A percentile compares a stretch with the other conserved stretches of the same genome.
These are phyloP conservation scores for Apamea epomidion DNA, from an alignment of 2,888 invertebrate genomes.

Conservation along the genomic window DNA sequence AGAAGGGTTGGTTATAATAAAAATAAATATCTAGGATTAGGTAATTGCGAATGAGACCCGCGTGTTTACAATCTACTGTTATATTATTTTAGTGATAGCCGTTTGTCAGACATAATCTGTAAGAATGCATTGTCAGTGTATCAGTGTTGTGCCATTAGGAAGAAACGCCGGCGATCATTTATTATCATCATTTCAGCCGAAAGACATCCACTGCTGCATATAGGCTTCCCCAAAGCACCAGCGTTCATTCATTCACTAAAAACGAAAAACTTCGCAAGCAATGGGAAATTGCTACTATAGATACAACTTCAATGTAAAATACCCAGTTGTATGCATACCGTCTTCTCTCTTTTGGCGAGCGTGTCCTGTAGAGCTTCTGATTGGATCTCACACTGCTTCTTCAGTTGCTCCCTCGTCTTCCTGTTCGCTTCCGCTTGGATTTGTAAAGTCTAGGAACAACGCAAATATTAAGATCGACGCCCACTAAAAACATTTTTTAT, in stretches of 20 bases:
- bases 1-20: neutral
- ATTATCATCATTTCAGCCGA: neutral
- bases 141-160: too few relatives aligned
- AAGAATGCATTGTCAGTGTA: too few relatives aligned
- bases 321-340: slow-evolving; percentile 71
- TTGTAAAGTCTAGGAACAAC: slow-evolving; percentile 89
- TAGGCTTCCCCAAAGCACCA: too few relatives aligned
- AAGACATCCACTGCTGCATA: neutral
- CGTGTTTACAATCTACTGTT: too few relatives aligned
- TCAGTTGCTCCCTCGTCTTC: slow-evolving; percentile 94
- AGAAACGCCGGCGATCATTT: neutral
- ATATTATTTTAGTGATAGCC: too few relatives aligned
- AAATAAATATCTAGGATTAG: too few relatives aligned
- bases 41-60: too few relatives aligned
- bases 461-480: neutral
- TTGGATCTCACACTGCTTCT: slow-evolving; percentile 96
- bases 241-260: too few relatives aligned
- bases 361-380: slow-evolving; percentile 94
- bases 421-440: slow-evolving; percentile 92
- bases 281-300: neutral
- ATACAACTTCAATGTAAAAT: neutral
- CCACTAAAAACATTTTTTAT: neutral
- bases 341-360: slow-evolving; percentile 91
- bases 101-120: too few relatives aligned
- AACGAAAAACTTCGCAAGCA: neutral